Percentiles rank a stretch among this genome's conserved stretches.
These are phyloP conservation scores for Dasypolia templi DNA, from an alignment of 2,888 invertebrate species.

Conservation along the genomic window DNA sequence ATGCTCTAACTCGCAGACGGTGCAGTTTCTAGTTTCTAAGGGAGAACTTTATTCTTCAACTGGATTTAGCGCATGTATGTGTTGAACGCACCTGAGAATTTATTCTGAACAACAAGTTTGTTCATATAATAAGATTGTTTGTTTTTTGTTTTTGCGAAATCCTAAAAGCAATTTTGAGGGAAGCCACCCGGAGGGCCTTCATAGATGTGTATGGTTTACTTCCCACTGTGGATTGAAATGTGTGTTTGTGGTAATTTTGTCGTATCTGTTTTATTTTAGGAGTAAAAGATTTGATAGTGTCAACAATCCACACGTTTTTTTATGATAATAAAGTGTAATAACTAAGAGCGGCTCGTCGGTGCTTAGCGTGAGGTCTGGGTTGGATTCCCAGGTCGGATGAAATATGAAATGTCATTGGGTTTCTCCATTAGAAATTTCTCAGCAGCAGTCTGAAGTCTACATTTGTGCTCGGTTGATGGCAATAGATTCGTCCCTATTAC, in stretches of 20 bases:
- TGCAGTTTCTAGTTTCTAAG: slow-evolving; percentile 54
- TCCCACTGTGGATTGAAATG: slow-evolving; percentile 42
- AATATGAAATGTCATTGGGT: not conserved
- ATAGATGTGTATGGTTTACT: slow-evolving; percentile 30
- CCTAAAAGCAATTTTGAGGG: slow-evolving; percentile 55
- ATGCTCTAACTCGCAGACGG: slow-evolving; percentile 56
- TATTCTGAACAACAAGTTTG: slow-evolving; percentile 32
- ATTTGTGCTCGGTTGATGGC: too few relatives aligned
- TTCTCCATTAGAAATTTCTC: not conserved
- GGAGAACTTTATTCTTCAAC: slow-evolving; percentile 54
- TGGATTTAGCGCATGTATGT: slow-evolving; percentile 54
- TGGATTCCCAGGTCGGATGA: not conserved
- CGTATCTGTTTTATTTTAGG: slow-evolving; percentile 1
- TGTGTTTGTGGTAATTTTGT: too few relatives aligned
- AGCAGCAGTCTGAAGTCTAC: too few relatives aligned
- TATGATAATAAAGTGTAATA: not conserved
- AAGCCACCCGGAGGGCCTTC: slow-evolving; percentile 53
- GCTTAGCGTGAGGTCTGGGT: too few relatives aligned
- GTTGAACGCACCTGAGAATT: slow-evolving; percentile 52
- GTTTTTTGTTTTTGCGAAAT: slow-evolving; percentile 40
- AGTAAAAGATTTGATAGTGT: not conserved
- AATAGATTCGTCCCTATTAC: too few relatives aligned
- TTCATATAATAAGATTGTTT: slow-evolving; percentile 51
- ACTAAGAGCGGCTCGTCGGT: not conserved
- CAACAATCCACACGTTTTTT: not conserved